Base-by-base conservation (phyloP, 2,888 invertebrate species). In the Zhuqinia jingwanae region DNA sequence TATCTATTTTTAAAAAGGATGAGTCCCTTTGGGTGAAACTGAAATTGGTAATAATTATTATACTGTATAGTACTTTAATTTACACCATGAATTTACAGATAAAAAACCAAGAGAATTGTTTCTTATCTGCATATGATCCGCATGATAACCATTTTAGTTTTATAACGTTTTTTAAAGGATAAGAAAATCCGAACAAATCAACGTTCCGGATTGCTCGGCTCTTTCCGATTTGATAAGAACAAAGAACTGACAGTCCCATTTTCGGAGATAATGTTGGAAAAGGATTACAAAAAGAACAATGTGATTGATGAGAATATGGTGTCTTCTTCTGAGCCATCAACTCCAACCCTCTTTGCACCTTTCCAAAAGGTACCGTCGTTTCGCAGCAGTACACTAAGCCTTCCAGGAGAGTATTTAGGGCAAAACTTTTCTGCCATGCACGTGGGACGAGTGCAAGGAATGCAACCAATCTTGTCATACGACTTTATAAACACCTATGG, bases 211-310 rank as follows among this genome's bases (percentile, higher is more conserved):
- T 17, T 89, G n/a, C 45, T 89, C 1, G 81, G 88, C 15, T 89
- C 89, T 15, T 89, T 89, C 20, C 89, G 88, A 3, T 75, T 78
- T 47, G 86, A 88, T 27, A 88, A 88, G 36, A 87, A 87, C 20
- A 77, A 89, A 47, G 87, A 86, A 25, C 50, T 77, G 65, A 87
- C 88, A 2, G 88, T 89, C 25, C 89, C 89, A 22, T 89, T 89
- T 65, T 87, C 88, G 42, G 89, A 89, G n/a, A 88, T 89, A 10
- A 56, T 84, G 6, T 50, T 88, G 11, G 89, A 88, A 79, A 87
- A 85, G 30, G 88, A 85, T 22, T 79, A 58, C 13, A 85, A 77
- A 60, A 65, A 68, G 36, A 85, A 78, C 6, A 84, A 79, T 17
- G 36, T 36, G 17, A 84, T 75, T 76, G 70, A 84, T 36, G 75